Base-by-base conservation (phyloP, 2,888 invertebrate genomes). In the Nephrotoma appendiculata region DNA sequence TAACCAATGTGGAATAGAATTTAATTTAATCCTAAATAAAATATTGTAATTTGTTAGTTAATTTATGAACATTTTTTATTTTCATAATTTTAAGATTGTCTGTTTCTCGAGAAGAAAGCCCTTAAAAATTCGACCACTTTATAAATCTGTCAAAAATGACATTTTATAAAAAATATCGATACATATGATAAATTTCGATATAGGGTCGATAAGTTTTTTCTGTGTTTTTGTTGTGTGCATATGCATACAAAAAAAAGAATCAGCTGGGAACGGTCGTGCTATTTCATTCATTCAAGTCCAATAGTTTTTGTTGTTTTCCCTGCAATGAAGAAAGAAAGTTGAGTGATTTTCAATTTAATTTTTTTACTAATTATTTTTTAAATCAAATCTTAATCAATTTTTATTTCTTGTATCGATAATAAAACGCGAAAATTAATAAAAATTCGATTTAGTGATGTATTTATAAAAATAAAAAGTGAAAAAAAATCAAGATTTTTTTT, bases 251-350 rank as follows among this genome's bases (percentile, higher is more conserved):
- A 42, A 15, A 41, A 84, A 15, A 84, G 42, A 84, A 84, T 84
- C 84, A 84, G 84, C 84, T 84, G 84, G 41, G 84, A 41, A 42
- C 6, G 41, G 42, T 84, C 41, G 42, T 84, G 42, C 84, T 42
- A 15, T 42, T 42, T 42, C 84, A 84, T 84, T 84, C 84, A 31
- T 31, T 71, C 31, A 71, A 71, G 31, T 31, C 7, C 11, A 31
- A 71, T 71, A 31, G 19, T 9, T 84, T 84, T 84, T 84, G 84
- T 84, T 84, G 41, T 84, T 12, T 42, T 42, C 42, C 42, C 42
- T 84, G 15, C 84, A 84, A 84, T 84, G 84, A 84, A 84, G 84
- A 84, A 84, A 84, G 84, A 84, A 84, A 84, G 84, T 84, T 84
- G 84, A 42, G 84, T 71, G 71, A 31, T 71, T 71, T 31, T 71